Base-by-base conservation (phyloP, 2,888 invertebrate genomes). In the Halocaridina rubra region DNA sequence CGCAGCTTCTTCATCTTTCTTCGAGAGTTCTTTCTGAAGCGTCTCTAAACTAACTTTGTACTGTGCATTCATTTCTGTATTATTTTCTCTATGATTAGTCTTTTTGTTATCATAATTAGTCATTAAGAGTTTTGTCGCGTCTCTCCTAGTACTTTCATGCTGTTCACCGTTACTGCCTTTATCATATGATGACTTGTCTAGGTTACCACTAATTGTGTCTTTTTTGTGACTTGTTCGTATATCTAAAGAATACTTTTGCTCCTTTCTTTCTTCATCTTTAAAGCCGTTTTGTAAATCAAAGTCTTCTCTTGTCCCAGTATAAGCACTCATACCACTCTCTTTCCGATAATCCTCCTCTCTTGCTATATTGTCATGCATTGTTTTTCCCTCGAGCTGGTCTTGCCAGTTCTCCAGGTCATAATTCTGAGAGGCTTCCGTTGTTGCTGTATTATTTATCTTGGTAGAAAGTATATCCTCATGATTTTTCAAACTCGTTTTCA, bases 1-100 rank as follows among this genome's bases (percentile, higher is more conserved):
- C 3, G 85, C 64, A 22, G 76, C 78, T 72, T 82, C 77, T 30
- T 84, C 79, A 13, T 80, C 81, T 27, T 72, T 84, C 5, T 67
- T 69, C 4, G 81, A 72, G 8, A 87, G 30, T 80, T 87, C 87
- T 46, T 74, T 39, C 57, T 87, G 85, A 22, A 87, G 79, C 22
- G 71, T 39, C 13, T 85, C 76, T 0, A 87, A 33, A 29, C 85
- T 80, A 57, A 46, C 74, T 32, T 24, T 19, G 29, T 32, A 53
- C 39, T 46, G 19, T 64, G 4, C 24, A 4, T 24, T 32, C 46
- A 30, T 29, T 16, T 57, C 29, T 30, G 53, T 46, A 1, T 39
- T 27, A 2, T 67, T 67, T 4, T 27, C n/a, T 2, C 19, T 32
- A 1, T 10, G 7, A n/a, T 22, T 64, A 10, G 29, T 67, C 19